phyloP scores from a whole-genome alignment of 2,797 vertebrate genomes.

The Petrocephalus sullivani region DNA sequence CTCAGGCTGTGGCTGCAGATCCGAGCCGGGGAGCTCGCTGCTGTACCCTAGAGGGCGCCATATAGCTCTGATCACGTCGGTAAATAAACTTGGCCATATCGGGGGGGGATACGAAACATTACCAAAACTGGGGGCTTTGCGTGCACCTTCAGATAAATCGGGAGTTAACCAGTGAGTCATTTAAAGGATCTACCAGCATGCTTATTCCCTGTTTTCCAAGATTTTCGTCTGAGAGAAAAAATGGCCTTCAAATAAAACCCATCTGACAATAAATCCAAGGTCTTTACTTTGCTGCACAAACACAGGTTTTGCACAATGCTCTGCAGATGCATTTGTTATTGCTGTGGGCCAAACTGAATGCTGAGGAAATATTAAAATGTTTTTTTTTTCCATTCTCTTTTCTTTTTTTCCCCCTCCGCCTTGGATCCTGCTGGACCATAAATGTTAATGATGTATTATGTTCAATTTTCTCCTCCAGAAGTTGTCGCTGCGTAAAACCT shows the following conservation, averaged over 20 bases:
- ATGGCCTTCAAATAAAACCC: constrained; percentile 19
- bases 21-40: not conserved
- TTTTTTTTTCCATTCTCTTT: not conserved
- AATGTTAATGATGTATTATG: constrained; percentile 39
- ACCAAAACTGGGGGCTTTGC: not conserved
- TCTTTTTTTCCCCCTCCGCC: constrained; percentile 24
- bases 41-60: not conserved
- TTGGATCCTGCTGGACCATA: constrained; percentile 31
- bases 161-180: not conserved
- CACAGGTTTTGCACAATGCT: constrained; percentile 19
- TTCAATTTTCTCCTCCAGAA: constrained; percentile 32
- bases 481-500: constrained; percentile 32
- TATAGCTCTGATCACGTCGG: no score
- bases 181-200: constrained; percentile 25
- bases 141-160: not conserved
- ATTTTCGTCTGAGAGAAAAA: constrained; percentile 7
- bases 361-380: not conserved
- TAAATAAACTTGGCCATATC: not conserved
- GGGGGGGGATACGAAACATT: not conserved
- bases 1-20: not conserved
- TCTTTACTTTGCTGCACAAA: constrained; percentile 22
- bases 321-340: constrained; percentile 22
- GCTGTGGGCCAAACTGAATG: constrained; percentile 11
- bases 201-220: constrained; percentile 26
- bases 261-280: constrained; percentile 26